Conservation (phyloP, 1,140 invertebrate genomes). For the Sitophilus oryzae region DNA sequence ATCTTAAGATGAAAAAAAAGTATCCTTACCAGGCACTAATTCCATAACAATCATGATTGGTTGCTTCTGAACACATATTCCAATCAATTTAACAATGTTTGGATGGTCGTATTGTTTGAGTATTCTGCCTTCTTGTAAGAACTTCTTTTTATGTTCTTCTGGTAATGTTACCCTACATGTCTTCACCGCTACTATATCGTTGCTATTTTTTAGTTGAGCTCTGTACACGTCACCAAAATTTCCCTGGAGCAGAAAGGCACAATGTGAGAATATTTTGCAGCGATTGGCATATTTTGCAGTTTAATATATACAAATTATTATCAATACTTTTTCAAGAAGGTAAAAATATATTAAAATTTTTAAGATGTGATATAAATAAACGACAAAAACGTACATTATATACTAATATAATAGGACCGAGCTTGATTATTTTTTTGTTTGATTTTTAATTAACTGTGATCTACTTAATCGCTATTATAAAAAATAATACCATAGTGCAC, state of each 20-base stretch:
- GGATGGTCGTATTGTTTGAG: constrained; percentile 95
- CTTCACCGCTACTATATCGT: constrained; percentile 89
- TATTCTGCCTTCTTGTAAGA: constrained; percentile 91
- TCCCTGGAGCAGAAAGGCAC: constrained; percentile 56
- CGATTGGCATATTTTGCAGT: neutral
- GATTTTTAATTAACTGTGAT: too few relatives aligned
- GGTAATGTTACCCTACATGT: constrained; percentile 89
- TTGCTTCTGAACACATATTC: constrained; percentile 95
- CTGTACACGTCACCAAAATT: constrained; percentile 97
- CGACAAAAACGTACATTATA: too few relatives aligned
- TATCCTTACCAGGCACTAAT: constrained; percentile 81
- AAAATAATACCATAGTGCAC: too few relatives aligned
- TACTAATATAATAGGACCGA: too few relatives aligned
- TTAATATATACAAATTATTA: constrained; percentile 2
- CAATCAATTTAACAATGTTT: constrained; percentile 94
- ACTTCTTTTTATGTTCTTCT: constrained; percentile 94
- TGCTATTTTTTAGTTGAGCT: constrained; percentile 75
- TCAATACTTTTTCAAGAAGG: too few relatives aligned
- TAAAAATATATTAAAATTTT: too few relatives aligned
- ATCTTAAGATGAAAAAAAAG: too few relatives aligned
- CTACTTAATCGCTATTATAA: too few relatives aligned
- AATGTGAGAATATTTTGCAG: constrained; percentile 8
- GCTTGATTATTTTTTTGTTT: too few relatives aligned
- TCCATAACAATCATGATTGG: constrained; percentile 99
- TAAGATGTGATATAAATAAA: too few relatives aligned